Conservation (phyloP, 2,888 invertebrate genomes). For the Eupithecia centaureata region DNA sequence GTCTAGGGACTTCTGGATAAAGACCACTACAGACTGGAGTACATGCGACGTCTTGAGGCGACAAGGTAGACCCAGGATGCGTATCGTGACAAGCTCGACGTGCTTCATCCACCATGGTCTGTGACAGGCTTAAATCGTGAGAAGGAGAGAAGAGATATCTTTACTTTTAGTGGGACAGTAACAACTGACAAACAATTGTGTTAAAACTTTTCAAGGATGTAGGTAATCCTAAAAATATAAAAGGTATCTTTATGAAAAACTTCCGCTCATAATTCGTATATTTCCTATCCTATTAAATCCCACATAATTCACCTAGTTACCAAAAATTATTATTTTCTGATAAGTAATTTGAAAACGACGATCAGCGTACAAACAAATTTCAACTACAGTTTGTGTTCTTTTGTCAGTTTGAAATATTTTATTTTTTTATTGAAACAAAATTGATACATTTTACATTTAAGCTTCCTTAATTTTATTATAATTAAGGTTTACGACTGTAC, state of each 20-base stretch:
- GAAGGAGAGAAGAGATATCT: background rate
- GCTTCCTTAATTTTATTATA: no score
- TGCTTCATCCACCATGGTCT: background rate
- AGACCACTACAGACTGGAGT: background rate
- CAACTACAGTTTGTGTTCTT: no score
- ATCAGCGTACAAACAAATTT: background rate
- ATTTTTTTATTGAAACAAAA: no score
- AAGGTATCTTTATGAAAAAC: background rate
- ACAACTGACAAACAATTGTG: background rate
- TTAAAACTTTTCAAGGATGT: background rate
- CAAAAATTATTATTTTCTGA: background rate
- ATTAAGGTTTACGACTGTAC: no score
- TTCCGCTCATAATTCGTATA: constrained; percentile 7
- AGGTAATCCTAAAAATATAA: background rate
- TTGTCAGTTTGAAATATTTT: no score
- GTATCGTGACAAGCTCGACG: no score
- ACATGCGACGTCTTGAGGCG: background rate
- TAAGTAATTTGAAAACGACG: background rate
- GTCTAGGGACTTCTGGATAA: background rate
- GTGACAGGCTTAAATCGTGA: background rate
- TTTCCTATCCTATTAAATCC: constrained; percentile 11
- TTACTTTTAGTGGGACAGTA: no score
- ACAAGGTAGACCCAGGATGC: background rate
- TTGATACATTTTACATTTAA: no score
- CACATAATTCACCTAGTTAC: background rate